Base-by-base conservation (phyloP, 2,113 vertebrate genomes). In the Leuciscus idus region DNA sequence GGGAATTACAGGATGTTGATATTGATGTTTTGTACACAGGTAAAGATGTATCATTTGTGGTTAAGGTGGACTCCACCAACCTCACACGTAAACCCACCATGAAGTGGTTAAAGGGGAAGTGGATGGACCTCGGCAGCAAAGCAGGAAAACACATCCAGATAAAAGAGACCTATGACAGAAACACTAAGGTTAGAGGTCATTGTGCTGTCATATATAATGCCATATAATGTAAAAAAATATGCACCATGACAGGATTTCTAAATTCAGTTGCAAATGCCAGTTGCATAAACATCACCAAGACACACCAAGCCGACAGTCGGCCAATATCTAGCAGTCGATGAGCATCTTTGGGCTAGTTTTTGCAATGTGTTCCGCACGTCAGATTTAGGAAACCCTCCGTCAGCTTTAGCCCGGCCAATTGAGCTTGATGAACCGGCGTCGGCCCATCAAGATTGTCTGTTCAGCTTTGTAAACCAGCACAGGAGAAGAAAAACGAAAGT, bases 91-190 rank as follows among this genome's bases (percentile, higher is more conserved):
- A 97, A 79, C 97, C 97, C 0, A 33, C 86, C 12, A 89, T 97
- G 90, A 97, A 96, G 79, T 98, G 97, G 97, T 92, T 98, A 91
- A 98, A 98, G 91, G 97, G 97, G 0, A 98, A 98, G 87, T 98
- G 97, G 97, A 21, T 96, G 93, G 97, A 97, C 86, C 93, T 98
- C 23, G 92, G 92, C 83, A 96, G 94, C 93, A 97, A 98, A 89
- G 96, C 96, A 0, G 97, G 97, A 2, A 94, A 95, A 81, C 95
- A 97, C 0, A 92, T 97, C 87, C 92, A 96, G 90, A 96, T 97
- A 90, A 97, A 95, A 89, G 96, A 97, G 90, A 93, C 88, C 0
- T 96, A 96, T 0, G 96, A 98, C 90, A 90, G 96, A 6, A 94
- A 96, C 61, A 96, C 93, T 19, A 97, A 97, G 87, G 97, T 96